phyloP scores from a whole-genome alignment of 2,797 vertebrate genomes.

The Ibycter americanus region DNA sequence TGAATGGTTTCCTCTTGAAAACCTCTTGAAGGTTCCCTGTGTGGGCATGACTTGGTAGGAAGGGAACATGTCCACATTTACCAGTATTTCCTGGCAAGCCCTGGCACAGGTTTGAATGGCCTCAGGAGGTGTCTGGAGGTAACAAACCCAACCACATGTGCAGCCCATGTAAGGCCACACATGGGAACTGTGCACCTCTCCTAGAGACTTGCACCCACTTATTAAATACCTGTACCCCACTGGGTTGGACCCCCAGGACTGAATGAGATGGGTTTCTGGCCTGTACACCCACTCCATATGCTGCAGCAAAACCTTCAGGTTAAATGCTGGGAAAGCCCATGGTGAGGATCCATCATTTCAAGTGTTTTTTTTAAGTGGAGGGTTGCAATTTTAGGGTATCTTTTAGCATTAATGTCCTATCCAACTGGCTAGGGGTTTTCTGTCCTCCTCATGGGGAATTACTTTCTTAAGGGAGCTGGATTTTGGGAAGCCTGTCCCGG shows the following conservation, averaged over 20 bases:
- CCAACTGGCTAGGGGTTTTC: neutral
- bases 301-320: neutral
- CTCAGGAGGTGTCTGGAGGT: neutral
- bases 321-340: neutral
- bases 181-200: neutral
- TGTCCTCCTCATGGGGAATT: neutral
- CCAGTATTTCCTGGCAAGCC: neutral
- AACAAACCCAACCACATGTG: neutral
- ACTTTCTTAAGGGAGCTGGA: neutral
- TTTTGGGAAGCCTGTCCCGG: neutral
- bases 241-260: neutral
- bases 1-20: too few species aligned
- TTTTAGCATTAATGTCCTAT: neutral
- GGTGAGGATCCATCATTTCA: neutral
- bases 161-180: accelerated
- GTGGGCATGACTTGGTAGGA: accelerated
- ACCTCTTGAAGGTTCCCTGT: neutral
- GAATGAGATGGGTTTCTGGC: neutral
- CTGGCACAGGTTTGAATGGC: neutral
- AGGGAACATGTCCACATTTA: accelerated
- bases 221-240: neutral
- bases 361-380: neutral
- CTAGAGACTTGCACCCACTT: neutral
- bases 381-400: neutral
- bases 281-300: neutral